These are phyloP conservation scores for Haliclona indistincta DNA, from an alignment of 37 sponge, comb jelly and placozoan species.

Conservation along the genomic window DNA sequence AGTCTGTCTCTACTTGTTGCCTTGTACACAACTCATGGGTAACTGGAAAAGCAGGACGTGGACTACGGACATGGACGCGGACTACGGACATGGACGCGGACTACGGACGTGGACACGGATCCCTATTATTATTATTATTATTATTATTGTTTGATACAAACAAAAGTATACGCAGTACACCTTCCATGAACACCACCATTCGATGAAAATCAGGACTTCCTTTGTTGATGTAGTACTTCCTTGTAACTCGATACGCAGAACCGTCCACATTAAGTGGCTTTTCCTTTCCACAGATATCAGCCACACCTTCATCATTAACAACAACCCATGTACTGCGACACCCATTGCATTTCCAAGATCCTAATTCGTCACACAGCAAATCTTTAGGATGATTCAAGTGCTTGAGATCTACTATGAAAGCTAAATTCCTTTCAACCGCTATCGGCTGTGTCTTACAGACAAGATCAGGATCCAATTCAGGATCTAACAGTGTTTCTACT, in stretches of 20 bases:
- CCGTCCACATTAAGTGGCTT: background rate
- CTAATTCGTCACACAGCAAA: background rate
- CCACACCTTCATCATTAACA: background rate
- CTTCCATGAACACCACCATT: background rate
- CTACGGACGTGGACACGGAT: too few species aligned
- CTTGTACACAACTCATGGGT: too few species aligned
- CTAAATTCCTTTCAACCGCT: background rate
- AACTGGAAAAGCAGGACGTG: too few species aligned
- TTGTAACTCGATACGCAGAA: background rate
- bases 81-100: too few species aligned
- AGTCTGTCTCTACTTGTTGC: too few species aligned
- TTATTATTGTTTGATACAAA: too few species aligned
- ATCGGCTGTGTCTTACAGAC: background rate
- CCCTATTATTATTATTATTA: too few species aligned
- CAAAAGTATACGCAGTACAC: too few species aligned
- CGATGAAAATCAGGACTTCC: conserved; percentile 1
- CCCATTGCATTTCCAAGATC: background rate
- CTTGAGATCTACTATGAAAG: background rate
- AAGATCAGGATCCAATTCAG: background rate
- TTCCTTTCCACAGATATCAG: background rate
- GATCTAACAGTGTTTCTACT: too few species aligned
- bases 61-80: too few species aligned
- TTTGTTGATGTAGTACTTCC: background rate
- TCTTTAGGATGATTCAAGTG: conserved; percentile 1
- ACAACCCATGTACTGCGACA: background rate